Evolutionary conservation across 2,113 vertebrate species (phyloP), one percentile per base, ranked within the genome.

Genomic region (Terrapene triunguis): DNA sequence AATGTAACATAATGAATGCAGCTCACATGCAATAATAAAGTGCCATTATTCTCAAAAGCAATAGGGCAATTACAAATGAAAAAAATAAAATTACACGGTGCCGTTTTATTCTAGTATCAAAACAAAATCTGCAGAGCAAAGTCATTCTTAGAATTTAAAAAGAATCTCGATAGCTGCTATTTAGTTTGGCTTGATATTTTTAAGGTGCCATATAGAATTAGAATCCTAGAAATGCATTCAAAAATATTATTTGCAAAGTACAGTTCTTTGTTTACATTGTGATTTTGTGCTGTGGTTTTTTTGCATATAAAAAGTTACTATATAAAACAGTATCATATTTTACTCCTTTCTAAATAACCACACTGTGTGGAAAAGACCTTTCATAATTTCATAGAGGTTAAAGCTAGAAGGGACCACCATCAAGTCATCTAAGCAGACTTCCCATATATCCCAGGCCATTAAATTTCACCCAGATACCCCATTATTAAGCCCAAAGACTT

Each of bases 1-100:
- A 98, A 96, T 93, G 38, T 85, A 95, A 93, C 93, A 96, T 97
- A 97, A 93, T 91, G 92, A 97, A 96, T 96, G 94, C 96, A 93
- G 95, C 94, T 97, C 92, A 96, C 95, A 95, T 96, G 96, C 95
- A 94, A 95, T 96, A 96, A 97, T 88, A 35, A 7, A 91, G 85
- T 95, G 92, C 53, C 87, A 95, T 97, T 98, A 97, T 98, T 98
- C 97, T 97, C 95, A 96, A 97, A 98, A 96, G 95, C 94, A 97
- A 95, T 94, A 95, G 83, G 92, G 89, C 95, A 97, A 98, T 98
- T 98, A 98, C 91, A 89, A 97, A 96, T 92, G 93, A 92, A 94
- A 94, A 97, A 88, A 97, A 78, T 62, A 80, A 95, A 96, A 97
- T 97, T 95, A 95, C 91, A 90, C 72, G 57, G 69, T 96, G 79